A percentile compares a stretch with the other conserved stretches of the same genome.
These are phyloP conservation scores for Halyomorpha halys DNA, from an alignment of 1,140 invertebrate genomes.

Conservation along the genomic window DNA sequence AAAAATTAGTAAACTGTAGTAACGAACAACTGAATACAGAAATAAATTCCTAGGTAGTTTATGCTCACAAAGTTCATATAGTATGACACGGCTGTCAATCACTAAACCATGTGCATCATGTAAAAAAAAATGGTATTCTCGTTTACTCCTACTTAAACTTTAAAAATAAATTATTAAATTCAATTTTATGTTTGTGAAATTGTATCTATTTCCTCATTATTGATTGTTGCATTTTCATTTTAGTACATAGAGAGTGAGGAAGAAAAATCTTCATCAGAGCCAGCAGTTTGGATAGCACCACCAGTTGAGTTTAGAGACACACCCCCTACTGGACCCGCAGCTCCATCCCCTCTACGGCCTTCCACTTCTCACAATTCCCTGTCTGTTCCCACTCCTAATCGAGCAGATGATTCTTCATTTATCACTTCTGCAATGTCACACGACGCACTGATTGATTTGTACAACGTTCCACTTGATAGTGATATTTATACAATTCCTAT, in stretches of 20 bases:
- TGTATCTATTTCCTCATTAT: slow-evolving; percentile 24
- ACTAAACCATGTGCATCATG: no score
- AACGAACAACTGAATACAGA: no score
- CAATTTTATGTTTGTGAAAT: neutral
- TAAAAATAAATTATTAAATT: neutral
- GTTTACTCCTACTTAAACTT: no score
- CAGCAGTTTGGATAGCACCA: slow-evolving; percentile 10
- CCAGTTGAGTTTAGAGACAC: slow-evolving; percentile 57
- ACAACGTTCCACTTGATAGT: slow-evolving; percentile 74
- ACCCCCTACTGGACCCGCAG: slow-evolving; percentile 38
- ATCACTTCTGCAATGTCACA: slow-evolving; percentile 78
- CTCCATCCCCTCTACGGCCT: slow-evolving; percentile 55
- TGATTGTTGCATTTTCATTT: slow-evolving; percentile 21
- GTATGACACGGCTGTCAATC: no score
- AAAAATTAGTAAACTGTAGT: no score
- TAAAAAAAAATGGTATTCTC: no score
- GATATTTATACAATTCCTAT: slow-evolving; percentile 77
- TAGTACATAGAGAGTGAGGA: slow-evolving; percentile 55
- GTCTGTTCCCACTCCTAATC: slow-evolving; percentile 52
- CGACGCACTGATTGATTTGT: slow-evolving; percentile 65
- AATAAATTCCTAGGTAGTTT: no score
- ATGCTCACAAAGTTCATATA: no score
- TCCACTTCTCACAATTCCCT: slow-evolving; percentile 73
- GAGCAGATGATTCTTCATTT: slow-evolving; percentile 69
- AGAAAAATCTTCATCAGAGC: slow-evolving; percentile 35